Percentiles rank a stretch among this genome's conserved stretches.
phyloP scores from a whole-genome alignment of 2,888 invertebrate genomes.

The Halictus ligatus region DNA sequence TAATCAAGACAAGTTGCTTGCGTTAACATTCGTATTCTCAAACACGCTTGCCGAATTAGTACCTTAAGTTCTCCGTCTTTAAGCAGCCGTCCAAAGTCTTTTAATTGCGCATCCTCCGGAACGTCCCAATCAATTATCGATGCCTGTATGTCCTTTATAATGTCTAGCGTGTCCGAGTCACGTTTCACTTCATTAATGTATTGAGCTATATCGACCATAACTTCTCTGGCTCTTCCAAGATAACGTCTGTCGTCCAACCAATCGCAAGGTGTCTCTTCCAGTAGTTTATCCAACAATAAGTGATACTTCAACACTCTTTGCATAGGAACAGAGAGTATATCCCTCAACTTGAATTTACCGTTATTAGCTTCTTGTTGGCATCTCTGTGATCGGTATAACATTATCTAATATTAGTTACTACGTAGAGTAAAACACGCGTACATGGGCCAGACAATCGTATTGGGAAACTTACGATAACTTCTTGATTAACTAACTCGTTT shows the following conservation, averaged over 20 bases:
- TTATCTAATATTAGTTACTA: not conserved
- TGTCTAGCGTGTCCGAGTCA: conserved; percentile 96
- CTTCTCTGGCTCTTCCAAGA: conserved; percentile 94
- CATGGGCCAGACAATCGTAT: not conserved
- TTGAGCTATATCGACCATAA: conserved; percentile 98
- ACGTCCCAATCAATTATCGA: conserved; percentile 93
- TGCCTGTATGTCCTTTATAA: conserved; percentile 95
- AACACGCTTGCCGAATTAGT: conserved; percentile 2
- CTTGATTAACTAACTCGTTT: conserved; percentile 88
- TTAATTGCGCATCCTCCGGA: conserved; percentile 92
- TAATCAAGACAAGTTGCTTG: not conserved
- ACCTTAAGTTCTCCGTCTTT: conserved; percentile 97
- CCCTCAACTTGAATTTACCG: conserved; percentile 96
- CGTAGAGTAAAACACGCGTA: not conserved
- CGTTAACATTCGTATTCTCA: not conserved
- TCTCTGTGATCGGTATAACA: conserved; percentile 86
- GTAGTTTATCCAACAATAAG: conserved; percentile 94
- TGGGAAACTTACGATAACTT: conserved; percentile 87
- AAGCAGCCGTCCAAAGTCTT: conserved; percentile 95
- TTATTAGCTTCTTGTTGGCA: conserved; percentile 97
- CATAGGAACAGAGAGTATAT: conserved; percentile 98
- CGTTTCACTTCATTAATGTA: conserved; percentile 99
- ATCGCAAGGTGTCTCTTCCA: conserved; percentile 94
- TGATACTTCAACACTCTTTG: conserved; percentile 99
- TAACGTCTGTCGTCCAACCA: conserved; percentile 93